Conservation (phyloP, 2,113 vertebrate species). For the Arenaria interpres region DNA sequence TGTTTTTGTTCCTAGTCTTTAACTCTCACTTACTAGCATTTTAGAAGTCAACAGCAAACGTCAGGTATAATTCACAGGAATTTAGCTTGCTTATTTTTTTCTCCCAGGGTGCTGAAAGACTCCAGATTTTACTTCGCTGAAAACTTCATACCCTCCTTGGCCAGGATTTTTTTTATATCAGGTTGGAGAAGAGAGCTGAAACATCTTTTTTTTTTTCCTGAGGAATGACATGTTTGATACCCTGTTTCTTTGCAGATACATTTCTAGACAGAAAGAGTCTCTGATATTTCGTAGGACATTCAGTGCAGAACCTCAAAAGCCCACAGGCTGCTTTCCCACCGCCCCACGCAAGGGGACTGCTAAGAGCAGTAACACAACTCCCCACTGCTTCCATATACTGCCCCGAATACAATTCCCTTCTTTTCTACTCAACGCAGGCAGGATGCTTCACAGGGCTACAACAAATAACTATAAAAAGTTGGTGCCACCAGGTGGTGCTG, state of each 20-base stretch:
- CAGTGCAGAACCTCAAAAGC: not conserved
- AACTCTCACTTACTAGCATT: not conserved
- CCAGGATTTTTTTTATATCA: not conserved
- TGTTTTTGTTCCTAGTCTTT: not conserved
- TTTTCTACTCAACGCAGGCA: fast-evolving
- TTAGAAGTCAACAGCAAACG: not conserved
- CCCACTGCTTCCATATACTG: not conserved
- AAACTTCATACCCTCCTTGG: not conserved
- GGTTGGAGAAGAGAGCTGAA: not conserved
- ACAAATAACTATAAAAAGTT: not conserved
- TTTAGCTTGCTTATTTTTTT: not conserved
- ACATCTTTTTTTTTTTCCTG: not conserved
- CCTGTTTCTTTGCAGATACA: not conserved
- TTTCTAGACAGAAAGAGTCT: not conserved
- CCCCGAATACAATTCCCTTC: not conserved
- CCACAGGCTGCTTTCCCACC: not conserved
- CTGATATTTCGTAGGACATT: not conserved
- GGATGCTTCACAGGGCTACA: not conserved
- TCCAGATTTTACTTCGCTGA: not conserved
- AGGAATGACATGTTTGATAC: not conserved
- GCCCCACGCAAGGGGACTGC: not conserved
- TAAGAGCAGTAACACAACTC: not conserved
- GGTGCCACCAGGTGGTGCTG: constrained; percentile 11
- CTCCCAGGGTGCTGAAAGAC: not conserved
- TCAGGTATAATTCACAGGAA: not conserved